phyloP scores from a whole-genome alignment of 2,113 vertebrate species.

The Scomber japonicus region DNA sequence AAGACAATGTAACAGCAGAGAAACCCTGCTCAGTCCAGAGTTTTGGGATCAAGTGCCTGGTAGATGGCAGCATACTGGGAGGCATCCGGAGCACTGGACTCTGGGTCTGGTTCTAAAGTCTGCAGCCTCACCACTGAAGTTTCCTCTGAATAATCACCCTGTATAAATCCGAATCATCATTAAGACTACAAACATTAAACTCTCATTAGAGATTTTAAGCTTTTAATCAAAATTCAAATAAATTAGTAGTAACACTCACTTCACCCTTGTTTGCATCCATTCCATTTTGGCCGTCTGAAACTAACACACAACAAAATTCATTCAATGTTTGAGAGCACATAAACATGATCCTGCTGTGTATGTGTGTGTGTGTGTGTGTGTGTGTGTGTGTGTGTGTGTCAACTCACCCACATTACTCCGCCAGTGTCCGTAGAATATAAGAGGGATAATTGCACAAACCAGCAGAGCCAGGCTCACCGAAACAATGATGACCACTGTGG shows the following conservation, averaged over 20 bases:
- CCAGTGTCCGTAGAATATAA: constrained; percentile 74
- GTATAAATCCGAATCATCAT: neutral
- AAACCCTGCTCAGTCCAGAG: constrained; percentile 37
- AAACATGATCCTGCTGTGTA: neutral
- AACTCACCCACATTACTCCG: constrained; percentile 49
- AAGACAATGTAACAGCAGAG: neutral
- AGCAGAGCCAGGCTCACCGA: constrained; percentile 69
- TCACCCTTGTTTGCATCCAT: constrained; percentile 19
- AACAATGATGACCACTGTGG: constrained; percentile 66
- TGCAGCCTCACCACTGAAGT: constrained; percentile 41
- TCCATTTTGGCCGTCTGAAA: constrained; percentile 35
- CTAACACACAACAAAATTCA: constrained; percentile 7
- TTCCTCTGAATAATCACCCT: constrained; percentile 52
- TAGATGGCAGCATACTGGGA: constrained; percentile 40
- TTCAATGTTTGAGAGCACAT: neutral
- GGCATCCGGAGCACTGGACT: constrained; percentile 24
- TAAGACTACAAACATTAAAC: neutral
- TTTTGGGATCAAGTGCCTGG: constrained; percentile 55
- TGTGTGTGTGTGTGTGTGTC: neutral
- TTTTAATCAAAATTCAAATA: neutral
- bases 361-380: neutral
- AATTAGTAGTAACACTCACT: constrained; percentile 41
- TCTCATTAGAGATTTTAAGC: neutral
- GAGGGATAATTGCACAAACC: constrained; percentile 75
- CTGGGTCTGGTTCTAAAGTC: constrained; percentile 18